These are phyloP conservation scores for Solenopsis fugax DNA, from an alignment of 1,140 invertebrate species.

Conservation along the genomic window DNA sequence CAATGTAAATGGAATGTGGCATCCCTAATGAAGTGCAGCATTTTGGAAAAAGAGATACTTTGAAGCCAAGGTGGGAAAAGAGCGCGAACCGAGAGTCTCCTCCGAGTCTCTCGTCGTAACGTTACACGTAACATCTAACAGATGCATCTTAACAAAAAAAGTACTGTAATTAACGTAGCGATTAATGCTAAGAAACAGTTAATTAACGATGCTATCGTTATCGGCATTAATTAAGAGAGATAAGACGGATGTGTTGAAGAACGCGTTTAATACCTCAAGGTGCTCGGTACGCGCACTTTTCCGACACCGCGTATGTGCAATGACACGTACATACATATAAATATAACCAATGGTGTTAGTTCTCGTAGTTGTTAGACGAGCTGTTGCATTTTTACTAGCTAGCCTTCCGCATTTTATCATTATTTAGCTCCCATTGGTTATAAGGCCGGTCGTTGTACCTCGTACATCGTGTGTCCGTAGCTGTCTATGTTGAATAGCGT, in stretches of 20 bases:
- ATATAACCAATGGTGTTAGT: slow-evolving; percentile 83
- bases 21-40: slow-evolving; percentile 86
- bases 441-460: slow-evolving; percentile 75
- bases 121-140: slow-evolving; percentile 3
- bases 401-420: slow-evolving; percentile 85
- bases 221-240: not conserved
- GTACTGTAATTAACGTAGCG: not conserved
- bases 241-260: not conserved
- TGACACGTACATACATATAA: slow-evolving; percentile 81
- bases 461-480: slow-evolving; percentile 65
- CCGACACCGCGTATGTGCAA: slow-evolving; percentile 79
- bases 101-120: not conserved
- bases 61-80: slow-evolving; percentile 68
- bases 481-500: slow-evolving; percentile 54
- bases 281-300: slow-evolving; percentile 66
- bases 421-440: slow-evolving; percentile 84
- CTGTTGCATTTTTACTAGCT: slow-evolving; percentile 86
- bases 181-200: not conserved
- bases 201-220: not conserved
- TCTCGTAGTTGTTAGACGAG: slow-evolving; percentile 85
- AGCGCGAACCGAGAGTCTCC: slow-evolving; percentile 49
- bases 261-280: not conserved
- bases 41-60: slow-evolving; percentile 81
- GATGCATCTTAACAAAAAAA: not conserved
- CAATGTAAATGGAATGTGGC: slow-evolving; percentile 87